These are phyloP conservation scores for Apamea crenata DNA, from an alignment of 2,888 invertebrate species.

Conservation along the genomic window DNA sequence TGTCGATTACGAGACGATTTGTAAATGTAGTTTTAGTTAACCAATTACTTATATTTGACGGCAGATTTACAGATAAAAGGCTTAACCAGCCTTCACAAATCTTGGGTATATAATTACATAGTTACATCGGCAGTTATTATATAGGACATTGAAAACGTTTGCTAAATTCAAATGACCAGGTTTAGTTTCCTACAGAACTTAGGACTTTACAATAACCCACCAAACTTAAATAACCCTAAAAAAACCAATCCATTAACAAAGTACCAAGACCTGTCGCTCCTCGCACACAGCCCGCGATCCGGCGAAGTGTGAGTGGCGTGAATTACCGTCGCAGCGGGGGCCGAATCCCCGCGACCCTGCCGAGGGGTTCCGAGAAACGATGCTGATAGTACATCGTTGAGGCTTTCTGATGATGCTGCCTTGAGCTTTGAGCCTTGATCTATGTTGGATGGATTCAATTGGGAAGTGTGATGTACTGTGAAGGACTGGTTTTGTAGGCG, in stretches of 20 bases:
- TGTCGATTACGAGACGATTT: no score
- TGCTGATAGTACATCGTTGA: constrained; percentile 69
- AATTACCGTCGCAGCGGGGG: constrained; percentile 87
- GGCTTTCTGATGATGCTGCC: constrained; percentile 64
- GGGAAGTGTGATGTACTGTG: neutral
- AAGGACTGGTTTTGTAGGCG: neutral
- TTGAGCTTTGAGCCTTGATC: constrained; percentile 43
- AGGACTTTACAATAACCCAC: neutral
- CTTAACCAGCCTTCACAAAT: neutral
- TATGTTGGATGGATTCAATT: constrained; percentile 6
- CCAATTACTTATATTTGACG: no score
- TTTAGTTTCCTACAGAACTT: neutral
- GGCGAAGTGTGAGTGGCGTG: constrained; percentile 87
- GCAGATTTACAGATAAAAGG: neutral
- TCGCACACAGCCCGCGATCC: constrained; percentile 61
- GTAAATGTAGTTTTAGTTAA: no score
- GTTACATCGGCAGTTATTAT: neutral
- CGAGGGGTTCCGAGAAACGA: constrained; percentile 70
- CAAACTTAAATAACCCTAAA: neutral
- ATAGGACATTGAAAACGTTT: no score
- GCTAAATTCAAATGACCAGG: neutral
- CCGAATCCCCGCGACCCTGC: constrained; percentile 67
- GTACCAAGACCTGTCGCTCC: constrained; percentile 52
- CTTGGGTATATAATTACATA: neutral
- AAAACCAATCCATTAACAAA: constrained; percentile 18